Base-by-base conservation (phyloP, 2,797 vertebrate species). In the Melanotaenia pygmaea region DNA sequence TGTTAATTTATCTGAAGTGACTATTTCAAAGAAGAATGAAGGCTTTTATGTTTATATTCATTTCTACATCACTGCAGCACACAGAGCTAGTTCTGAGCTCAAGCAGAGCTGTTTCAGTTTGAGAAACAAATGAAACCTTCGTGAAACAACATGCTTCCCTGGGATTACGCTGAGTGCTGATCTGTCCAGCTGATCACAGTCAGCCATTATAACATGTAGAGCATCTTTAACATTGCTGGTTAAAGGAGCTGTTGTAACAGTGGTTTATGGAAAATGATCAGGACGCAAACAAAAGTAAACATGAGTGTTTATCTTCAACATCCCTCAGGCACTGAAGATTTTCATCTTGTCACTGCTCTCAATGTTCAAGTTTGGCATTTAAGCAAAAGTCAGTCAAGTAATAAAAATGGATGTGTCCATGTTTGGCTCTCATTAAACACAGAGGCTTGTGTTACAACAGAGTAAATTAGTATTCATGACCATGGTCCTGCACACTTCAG, bases 371-470 rank as follows among this genome's bases (percentile, higher is more conserved):
- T 64, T 57, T 84, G 87, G 83, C 84, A 89, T 92, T 91, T 85
- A 83, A 75, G 70, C 65, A 79, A 84, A 90, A 89, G 84, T 80
- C 81, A 77, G 18, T 84, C 56, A 74, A 83, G 87, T 76, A 84
- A 84, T 79, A 78, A 87, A 85, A 87, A 90, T 83, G 64, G 57
- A 82, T 63, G 80, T 26, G 67, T 8, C 54, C 32, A 24, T 70
- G 72, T 80, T 77, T 64, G 76, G 72, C 67, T 84, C 79, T 77
- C 67, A 72, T 91, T 88, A 88, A 76, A 70, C 70, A 59, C 63
- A 34, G 38, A 53, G 28, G 60, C 50, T n/a, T 0, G 18, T 20
- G 30, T 32, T 61, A 16, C 62, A 3, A 65, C 28, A 0, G 67
- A 58, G 35, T 45, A 10, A 35, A 90, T 91, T 73, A 89, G 79